Base-by-base conservation (phyloP, 2,113 vertebrate genomes). In the Dicrurus megarhynchus region DNA sequence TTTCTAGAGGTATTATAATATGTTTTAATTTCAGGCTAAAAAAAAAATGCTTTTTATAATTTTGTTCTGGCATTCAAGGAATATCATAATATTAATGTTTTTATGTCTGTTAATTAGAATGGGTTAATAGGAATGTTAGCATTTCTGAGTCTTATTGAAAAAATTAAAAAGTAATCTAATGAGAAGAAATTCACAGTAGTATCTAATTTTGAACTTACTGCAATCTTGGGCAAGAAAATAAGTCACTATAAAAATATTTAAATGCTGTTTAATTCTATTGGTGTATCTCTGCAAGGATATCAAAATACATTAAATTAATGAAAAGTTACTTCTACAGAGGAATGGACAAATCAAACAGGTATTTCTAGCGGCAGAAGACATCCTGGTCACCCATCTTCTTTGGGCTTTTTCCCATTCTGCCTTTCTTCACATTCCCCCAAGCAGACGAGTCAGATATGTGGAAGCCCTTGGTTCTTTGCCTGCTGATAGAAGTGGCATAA, bases 391-490 rank as follows among this genome's bases (percentile, higher is more conserved):
- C 8, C 41, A 73, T 6, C 2, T 64, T 10, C 19, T 30, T 61
- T 35, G 9, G 1, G 0, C 21, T 67, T 92, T 73, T 78, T 15
- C 3, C 9, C 8, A 13, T 57, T n/a, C 76, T 85, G 5, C 7
- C 5, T 68, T 85, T 79, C 35, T 71, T n/a, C 26, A 64, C 1
- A 24, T 50, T 75, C 9, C 37, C 6, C 11, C 21, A 35, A 14
- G 5, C 0, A 3, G 16, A 63, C 2, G 0, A 59, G 7, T 42
- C 7, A 63, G 16, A 14, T 42, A 35, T 16, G 10, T 11, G 20
- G 9, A 46, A 89, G 33, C 3, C 26, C 5, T 60, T 61, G 9
- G 4, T 47, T 84, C n/a, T 70, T 68, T 21, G 3, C 27, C 30
- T 75, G 6, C 5, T 14, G 9, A n/a, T 42, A 47, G 16, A 18